Conservation (phyloP, 2,888 invertebrate genomes). For the Eumerus sabulonum region DNA sequence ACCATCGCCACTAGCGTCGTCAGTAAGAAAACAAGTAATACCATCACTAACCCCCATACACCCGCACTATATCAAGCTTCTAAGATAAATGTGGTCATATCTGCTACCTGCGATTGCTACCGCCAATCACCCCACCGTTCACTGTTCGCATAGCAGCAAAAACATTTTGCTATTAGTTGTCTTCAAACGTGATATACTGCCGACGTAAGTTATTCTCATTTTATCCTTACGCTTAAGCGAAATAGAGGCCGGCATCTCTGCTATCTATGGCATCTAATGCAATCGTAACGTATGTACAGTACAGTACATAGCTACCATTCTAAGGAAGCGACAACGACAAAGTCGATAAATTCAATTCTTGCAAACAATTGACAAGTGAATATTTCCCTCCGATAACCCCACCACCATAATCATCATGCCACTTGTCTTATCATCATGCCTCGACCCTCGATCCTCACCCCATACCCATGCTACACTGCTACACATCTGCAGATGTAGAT, state of each 20-base stretch:
- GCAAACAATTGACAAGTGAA: slow-evolving; percentile 66
- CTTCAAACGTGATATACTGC: slow-evolving; percentile 66
- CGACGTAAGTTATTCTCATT: slow-evolving; percentile 65
- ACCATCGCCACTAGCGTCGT: slow-evolving; percentile 2
- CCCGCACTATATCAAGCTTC: background rate
- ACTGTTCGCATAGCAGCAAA: slow-evolving; percentile 43
- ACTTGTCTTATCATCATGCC: slow-evolving; percentile 48
- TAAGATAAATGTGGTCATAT: background rate
- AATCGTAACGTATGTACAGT: slow-evolving; percentile 26
- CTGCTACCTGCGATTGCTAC: slow-evolving; percentile 11
- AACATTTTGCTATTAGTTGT: slow-evolving; percentile 67
- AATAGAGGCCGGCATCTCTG: slow-evolving; percentile 42
- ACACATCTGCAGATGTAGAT: slow-evolving; percentile 25
- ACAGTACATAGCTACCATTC: background rate
- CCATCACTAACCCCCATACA: background rate
- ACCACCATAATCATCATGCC: slow-evolving; percentile 46
- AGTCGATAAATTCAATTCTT: slow-evolving; percentile 68
- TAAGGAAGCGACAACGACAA: slow-evolving; percentile 13
- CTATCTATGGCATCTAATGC: slow-evolving; percentile 14
- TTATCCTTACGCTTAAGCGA: background rate
- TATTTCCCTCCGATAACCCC: slow-evolving; percentile 47
- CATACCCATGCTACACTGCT: background rate
- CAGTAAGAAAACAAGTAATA: background rate
- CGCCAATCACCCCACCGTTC: background rate
- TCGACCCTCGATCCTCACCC: background rate